phyloP scores from a whole-genome alignment of 2,888 invertebrate species.

The Heliconius erato region DNA sequence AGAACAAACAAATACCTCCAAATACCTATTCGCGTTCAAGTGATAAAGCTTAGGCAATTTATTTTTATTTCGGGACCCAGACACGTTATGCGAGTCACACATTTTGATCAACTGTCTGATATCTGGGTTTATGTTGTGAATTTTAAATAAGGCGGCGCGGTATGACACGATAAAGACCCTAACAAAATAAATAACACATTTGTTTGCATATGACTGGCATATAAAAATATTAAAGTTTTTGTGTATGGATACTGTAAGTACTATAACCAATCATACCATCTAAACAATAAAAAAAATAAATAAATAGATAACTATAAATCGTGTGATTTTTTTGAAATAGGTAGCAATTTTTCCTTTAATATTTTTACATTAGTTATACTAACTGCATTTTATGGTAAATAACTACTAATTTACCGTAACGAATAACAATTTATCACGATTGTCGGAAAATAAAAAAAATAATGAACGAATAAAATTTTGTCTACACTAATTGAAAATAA shows the following conservation, averaged over 20 bases:
- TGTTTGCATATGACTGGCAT: background rate
- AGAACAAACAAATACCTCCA: no score
- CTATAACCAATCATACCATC: background rate
- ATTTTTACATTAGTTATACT: no score
- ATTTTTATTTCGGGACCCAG: constrained; percentile 32
- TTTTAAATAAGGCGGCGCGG: constrained; percentile 47
- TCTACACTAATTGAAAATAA: background rate
- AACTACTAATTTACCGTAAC: background rate
- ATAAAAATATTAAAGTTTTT: background rate
- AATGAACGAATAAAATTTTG: background rate
- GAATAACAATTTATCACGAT: background rate
- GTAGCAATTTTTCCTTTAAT: no score
- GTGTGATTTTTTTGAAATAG: no score
- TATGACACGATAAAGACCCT: constrained; percentile 16
- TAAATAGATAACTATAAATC: no score
- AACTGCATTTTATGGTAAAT: no score
- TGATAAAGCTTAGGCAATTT: constrained; percentile 13
- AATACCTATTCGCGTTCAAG: background rate
- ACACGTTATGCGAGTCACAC: constrained; percentile 47
- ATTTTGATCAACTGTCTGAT: constrained; percentile 47
- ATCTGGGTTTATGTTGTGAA: constrained; percentile 50
- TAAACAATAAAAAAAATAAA: no score
- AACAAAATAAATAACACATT: constrained; percentile 20
- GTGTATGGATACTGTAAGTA: background rate
- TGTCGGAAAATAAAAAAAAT: background rate